Evolutionary conservation across 1,140 invertebrate genomes (phyloP).

Genomic region (Neuroterus valhalla): DNA sequence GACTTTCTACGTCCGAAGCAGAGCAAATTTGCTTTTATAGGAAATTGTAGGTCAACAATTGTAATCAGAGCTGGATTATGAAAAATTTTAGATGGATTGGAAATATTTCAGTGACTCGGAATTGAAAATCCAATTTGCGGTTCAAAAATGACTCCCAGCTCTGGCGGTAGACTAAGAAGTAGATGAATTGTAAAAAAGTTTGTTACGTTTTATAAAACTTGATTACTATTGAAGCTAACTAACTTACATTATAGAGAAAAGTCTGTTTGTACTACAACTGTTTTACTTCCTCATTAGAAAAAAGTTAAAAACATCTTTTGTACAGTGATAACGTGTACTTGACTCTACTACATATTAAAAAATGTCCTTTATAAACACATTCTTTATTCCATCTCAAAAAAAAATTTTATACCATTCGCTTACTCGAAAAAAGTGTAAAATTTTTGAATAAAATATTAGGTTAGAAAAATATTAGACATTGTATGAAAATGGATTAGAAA

Average conservation of each 20-base stretch:
- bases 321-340: no score
- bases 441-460: no score
- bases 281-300: not conserved
- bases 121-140: not conserved
- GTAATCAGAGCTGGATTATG: not conserved
- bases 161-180: not conserved
- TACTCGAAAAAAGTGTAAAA: no score
- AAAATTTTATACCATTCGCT: no score
- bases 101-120: not conserved
- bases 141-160: not conserved
- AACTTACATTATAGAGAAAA: not conserved
- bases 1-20: not conserved
- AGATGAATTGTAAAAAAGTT: not conserved
- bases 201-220: not conserved
- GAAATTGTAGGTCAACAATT: not conserved
- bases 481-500: no score
- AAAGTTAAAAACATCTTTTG: not conserved
- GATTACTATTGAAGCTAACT: not conserved
- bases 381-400: not conserved
- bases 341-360: not conserved
- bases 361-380: constrained; percentile 6
- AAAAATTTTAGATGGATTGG: not conserved
- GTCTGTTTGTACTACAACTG: not conserved
- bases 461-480: no score
- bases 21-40: not conserved